Conservation (phyloP, 2,888 invertebrate genomes). For the Chironomus riparius region DNA sequence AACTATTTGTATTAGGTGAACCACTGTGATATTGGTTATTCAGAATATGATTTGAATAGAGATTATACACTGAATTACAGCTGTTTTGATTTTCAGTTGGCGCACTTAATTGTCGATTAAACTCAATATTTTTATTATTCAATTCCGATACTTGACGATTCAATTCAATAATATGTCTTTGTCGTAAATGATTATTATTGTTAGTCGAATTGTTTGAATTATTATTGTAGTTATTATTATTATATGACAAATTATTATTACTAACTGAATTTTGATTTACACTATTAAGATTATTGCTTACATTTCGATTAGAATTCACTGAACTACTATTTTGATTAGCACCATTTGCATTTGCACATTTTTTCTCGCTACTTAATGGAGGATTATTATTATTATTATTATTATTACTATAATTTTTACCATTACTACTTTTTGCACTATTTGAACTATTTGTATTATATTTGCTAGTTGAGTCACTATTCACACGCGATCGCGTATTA, state of each 20-base stretch:
- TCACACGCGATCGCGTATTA: conserved; percentile 38
- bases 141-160: conserved; percentile 27
- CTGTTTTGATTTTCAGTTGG: conserved; percentile 36
- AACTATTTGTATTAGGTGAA: conserved; percentile 33
- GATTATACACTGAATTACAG: conserved; percentile 28
- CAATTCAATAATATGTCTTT: conserved; percentile 25
- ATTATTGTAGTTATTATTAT: neutral
- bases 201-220: neutral
- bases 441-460: conserved; percentile 20
- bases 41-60: conserved; percentile 27
- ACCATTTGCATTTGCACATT: conserved; percentile 28
- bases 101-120: conserved; percentile 43
- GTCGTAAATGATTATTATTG: conserved; percentile 13
- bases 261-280: conserved; percentile 19
- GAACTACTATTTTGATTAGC: conserved; percentile 26
- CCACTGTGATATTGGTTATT: conserved; percentile 25
- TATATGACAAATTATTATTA: conserved; percentile 22
- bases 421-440: conserved; percentile 1
- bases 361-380: conserved; percentile 25
- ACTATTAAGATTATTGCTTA: conserved; percentile 24
- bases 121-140: conserved; percentile 36
- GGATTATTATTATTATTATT: conserved; percentile 27
- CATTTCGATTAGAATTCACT: conserved; percentile 27
- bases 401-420: neutral
- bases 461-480: conserved; percentile 38